These are phyloP conservation scores for Ginglymostoma cirratum DNA, from an alignment of 2,113 vertebrate species.

Conservation along the genomic window DNA sequence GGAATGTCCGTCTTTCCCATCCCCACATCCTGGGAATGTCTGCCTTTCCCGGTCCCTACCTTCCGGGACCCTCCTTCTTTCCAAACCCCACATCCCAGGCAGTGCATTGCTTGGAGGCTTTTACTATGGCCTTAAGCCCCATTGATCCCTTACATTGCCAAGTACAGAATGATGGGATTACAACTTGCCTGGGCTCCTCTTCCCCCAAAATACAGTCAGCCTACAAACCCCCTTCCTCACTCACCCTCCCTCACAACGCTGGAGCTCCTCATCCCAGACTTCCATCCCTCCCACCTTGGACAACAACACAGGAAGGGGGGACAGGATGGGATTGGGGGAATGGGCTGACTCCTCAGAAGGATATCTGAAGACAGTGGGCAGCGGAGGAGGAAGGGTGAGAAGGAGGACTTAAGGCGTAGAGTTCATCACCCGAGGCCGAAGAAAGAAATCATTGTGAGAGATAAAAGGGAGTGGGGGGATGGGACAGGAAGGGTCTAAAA, in stretches of 20 bases:
- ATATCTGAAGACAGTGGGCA: background rate
- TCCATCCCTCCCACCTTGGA: background rate
- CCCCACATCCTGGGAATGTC: background rate
- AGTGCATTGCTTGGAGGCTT: background rate
- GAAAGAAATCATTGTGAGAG: background rate
- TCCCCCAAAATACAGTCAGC: too few relatives aligned
- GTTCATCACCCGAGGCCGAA: background rate
- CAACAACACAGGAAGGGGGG: background rate
- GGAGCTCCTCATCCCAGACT: background rate
- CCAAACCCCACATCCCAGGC: background rate
- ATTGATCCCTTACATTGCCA: too few relatives aligned
- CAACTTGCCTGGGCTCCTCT: too few relatives aligned
- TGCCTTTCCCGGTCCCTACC: background rate
- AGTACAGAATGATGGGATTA: background rate
- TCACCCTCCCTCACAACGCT: too few relatives aligned
- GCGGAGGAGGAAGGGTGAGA: background rate
- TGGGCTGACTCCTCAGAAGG: background rate
- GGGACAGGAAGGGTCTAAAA: too few relatives aligned
- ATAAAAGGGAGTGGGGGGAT: background rate
- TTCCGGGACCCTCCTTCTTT: too few relatives aligned
- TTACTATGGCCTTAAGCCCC: background rate
- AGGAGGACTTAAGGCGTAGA: background rate
- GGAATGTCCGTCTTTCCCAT: too few relatives aligned
- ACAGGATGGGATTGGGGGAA: background rate
- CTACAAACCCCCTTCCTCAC: too few relatives aligned